A percentile compares a stretch with the other conserved stretches of the same genome.
phyloP scores from a whole-genome alignment of 1,140 invertebrate genomes.

The Trinorchestia longiramus region DNA sequence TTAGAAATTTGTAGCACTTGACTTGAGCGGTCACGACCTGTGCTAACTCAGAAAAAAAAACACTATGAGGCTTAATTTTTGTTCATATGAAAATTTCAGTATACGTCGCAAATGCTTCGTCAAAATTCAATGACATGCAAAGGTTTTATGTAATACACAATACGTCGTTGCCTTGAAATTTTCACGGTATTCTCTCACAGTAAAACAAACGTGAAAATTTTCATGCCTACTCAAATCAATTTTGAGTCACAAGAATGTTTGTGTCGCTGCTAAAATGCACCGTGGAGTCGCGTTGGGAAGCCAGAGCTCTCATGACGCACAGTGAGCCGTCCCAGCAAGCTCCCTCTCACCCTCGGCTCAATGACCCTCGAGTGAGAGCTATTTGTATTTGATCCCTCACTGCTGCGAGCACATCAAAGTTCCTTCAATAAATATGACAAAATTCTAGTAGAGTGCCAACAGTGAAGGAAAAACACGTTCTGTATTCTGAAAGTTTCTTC shows the following conservation, averaged over 20 bases:
- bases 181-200: too few species aligned
- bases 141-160: too few species aligned
- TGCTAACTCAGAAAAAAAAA: too few species aligned
- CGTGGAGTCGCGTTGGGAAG: not conserved
- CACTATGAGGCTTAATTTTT: too few species aligned
- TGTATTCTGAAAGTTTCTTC: not conserved
- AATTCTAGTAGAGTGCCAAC: constrained; percentile 12
- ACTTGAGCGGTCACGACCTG: not conserved
- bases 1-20: not conserved
- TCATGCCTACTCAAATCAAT: not conserved
- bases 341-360: constrained; percentile 13
- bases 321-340: not conserved
- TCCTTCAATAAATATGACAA: constrained; percentile 43
- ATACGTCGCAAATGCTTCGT: too few species aligned
- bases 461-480: not conserved
- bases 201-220: not conserved
- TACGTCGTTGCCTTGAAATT: too few species aligned
- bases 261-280: not conserved
- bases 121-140: too few species aligned
- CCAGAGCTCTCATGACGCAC: not conserved
- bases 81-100: too few species aligned
- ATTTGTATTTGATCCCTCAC: constrained; percentile 39
- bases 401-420: constrained; percentile 38
- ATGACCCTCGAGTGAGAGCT: constrained; percentile 40
- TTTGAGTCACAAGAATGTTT: not conserved